These are phyloP conservation scores for Azemiops feae DNA, from an alignment of 2,113 vertebrate genomes.

Conservation along the genomic window DNA sequence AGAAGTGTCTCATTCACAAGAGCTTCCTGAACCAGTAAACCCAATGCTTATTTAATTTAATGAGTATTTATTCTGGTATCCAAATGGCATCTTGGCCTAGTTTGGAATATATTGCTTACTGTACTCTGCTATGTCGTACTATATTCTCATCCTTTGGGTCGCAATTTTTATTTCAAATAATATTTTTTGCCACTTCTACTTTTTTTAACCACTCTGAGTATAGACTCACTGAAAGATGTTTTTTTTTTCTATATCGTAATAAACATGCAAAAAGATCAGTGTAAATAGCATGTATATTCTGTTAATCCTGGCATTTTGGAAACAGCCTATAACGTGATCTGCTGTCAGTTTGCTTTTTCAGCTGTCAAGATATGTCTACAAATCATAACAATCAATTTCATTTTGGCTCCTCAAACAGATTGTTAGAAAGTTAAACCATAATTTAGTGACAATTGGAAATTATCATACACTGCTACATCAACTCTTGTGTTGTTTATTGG, in stretches of 20 bases:
- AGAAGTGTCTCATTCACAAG: neutral
- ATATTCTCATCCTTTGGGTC: neutral
- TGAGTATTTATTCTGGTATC: neutral
- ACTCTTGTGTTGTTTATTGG: conserved; percentile 43
- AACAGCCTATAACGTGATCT: neutral
- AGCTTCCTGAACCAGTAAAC: neutral
- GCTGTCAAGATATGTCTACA: neutral
- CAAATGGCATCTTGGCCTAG: neutral
- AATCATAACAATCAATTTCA: conserved; percentile 22
- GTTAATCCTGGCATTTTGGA: neutral
- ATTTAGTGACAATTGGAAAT: conserved; percentile 32
- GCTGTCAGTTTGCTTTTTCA: conserved; percentile 5
- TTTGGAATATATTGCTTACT: neutral
- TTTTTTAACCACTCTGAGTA: neutral
- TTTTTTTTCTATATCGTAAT: neutral
- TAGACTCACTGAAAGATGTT: neutral
- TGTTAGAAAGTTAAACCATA: conserved; percentile 32
- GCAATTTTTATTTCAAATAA: neutral
- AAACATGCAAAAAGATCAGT: neutral
- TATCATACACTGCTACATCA: conserved; percentile 21
- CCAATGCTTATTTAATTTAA: neutral
- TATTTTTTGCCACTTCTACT: neutral
- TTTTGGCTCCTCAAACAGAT: neutral
- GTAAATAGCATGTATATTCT: neutral
- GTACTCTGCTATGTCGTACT: neutral